A percentile compares a stretch with the other conserved stretches of the same genome.
These are phyloP conservation scores for Tamandua tetradactyla DNA, from an alignment of 2,797 vertebrate species.

Conservation along the genomic window DNA sequence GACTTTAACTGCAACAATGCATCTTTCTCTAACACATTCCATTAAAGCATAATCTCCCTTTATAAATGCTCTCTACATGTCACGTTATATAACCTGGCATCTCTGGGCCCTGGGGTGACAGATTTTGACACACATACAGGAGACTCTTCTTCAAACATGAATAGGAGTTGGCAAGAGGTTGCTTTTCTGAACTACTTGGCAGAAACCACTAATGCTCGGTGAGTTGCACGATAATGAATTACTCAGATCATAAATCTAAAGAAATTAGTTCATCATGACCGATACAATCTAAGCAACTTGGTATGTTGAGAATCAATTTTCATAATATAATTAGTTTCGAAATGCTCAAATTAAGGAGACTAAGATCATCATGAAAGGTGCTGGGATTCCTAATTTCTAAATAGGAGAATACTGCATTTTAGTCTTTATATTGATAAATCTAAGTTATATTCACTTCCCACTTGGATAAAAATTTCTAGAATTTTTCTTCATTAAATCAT, in stretches of 20 bases:
- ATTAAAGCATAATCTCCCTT: slow-evolving; percentile 5
- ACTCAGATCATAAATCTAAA: slow-evolving; percentile 71
- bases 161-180: slow-evolving; percentile 48
- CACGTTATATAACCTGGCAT: slow-evolving; percentile 33
- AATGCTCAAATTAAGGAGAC: slow-evolving; percentile 65
- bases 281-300: slow-evolving; percentile 56
- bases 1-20: background rate
- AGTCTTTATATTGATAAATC: slow-evolving; percentile 65
- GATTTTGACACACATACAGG: slow-evolving; percentile 51
- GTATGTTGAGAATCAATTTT: slow-evolving; percentile 58
- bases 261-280: slow-evolving; percentile 68
- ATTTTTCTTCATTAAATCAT: slow-evolving; percentile 68
- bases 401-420: slow-evolving; percentile 43
- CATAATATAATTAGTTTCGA: slow-evolving; percentile 68
- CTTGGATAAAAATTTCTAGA: slow-evolving; percentile 53
- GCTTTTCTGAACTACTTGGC: slow-evolving; percentile 53
- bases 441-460: slow-evolving; percentile 59
- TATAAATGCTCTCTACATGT: background rate
- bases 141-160: slow-evolving; percentile 54
- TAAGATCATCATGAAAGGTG: slow-evolving; percentile 44
- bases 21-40: slow-evolving; percentile 48
- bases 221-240: slow-evolving; percentile 62
- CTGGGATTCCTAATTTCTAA: slow-evolving; percentile 38
- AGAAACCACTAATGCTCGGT: slow-evolving; percentile 49
- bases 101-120: slow-evolving; percentile 1